Conservation (phyloP, 2,888 invertebrate genomes). For the Apotomis capreana region DNA sequence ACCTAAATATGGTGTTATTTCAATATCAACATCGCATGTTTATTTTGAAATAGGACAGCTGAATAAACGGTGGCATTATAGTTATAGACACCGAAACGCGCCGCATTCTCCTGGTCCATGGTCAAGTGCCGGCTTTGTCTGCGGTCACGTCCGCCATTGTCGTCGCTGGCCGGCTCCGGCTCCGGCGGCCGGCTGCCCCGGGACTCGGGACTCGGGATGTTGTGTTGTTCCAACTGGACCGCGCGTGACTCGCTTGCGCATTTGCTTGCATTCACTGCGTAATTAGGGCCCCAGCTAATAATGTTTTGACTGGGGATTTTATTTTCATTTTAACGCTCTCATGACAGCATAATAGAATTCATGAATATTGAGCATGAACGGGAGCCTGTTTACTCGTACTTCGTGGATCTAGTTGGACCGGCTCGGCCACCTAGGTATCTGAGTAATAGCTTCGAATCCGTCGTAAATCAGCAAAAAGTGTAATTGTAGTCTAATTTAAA, state of each 20-base stretch:
- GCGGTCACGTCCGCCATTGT: constrained; percentile 74
- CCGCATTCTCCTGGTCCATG: constrained; percentile 48
- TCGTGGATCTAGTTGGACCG: not conserved
- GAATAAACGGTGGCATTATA: constrained; percentile 55
- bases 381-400: constrained; percentile 7
- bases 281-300: constrained; percentile 57
- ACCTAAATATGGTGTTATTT: constrained; percentile 11
- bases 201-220: constrained; percentile 67
- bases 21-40: constrained; percentile 26
- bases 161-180: constrained; percentile 48
- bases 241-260: constrained; percentile 59
- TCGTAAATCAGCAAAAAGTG: no score
- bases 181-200: constrained; percentile 43
- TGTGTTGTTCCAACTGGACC: constrained; percentile 80
- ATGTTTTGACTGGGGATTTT: constrained; percentile 46
- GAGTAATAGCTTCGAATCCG: not conserved
- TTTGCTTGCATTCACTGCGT: constrained; percentile 53
- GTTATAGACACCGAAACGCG: constrained; percentile 59
- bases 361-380: constrained; percentile 3
- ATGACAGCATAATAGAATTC: constrained; percentile 22
- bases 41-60: constrained; percentile 54
- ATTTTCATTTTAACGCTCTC: constrained; percentile 30
- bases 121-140: constrained; percentile 61
- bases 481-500: no score
- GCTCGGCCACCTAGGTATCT: not conserved